Percentiles rank a stretch among this genome's conserved stretches.
These are phyloP conservation scores for Amphipoea oculea DNA, from an alignment of 2,888 invertebrate genomes.

Conservation along the genomic window DNA sequence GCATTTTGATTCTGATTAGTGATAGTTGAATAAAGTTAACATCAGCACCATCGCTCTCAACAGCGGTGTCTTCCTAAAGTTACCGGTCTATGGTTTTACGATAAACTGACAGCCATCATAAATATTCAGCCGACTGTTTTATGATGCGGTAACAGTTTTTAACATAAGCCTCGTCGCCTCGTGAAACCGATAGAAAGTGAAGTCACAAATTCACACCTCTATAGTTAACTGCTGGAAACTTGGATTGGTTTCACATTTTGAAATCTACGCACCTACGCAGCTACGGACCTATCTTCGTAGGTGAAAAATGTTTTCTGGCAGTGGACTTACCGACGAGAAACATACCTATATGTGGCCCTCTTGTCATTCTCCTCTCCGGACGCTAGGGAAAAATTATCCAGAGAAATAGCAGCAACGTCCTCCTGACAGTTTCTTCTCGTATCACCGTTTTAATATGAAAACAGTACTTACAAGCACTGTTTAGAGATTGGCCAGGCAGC, in stretches of 20 bases:
- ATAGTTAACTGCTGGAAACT: conserved; percentile 22
- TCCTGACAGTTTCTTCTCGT: not conserved
- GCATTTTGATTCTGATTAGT: not conserved
- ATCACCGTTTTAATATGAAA: not conserved
- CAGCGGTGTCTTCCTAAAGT: not conserved
- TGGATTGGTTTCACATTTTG: conserved; percentile 39
- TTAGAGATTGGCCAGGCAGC: not conserved
- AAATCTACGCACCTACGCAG: not conserved
- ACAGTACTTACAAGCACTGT: not conserved
- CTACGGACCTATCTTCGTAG: not conserved
- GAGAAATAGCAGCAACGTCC: not conserved
- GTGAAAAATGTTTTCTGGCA: not conserved
- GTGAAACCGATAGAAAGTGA: conserved; percentile 54
- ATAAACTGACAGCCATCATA: conserved; percentile 9
- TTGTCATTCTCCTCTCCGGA: not conserved
- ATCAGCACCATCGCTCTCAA: not conserved
- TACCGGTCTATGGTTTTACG: conserved; percentile 9
- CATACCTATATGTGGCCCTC: not conserved
- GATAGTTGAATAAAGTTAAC: not conserved
- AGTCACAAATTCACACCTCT: conserved; percentile 44
- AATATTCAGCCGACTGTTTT: conserved; percentile 39
- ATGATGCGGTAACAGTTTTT: conserved; percentile 39
- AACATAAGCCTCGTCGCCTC: conserved; percentile 18
- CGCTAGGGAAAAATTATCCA: not conserved
- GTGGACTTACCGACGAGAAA: not conserved